Base-by-base conservation (phyloP, 1,140 invertebrate species). In the Archegozetes longisetosus region DNA sequence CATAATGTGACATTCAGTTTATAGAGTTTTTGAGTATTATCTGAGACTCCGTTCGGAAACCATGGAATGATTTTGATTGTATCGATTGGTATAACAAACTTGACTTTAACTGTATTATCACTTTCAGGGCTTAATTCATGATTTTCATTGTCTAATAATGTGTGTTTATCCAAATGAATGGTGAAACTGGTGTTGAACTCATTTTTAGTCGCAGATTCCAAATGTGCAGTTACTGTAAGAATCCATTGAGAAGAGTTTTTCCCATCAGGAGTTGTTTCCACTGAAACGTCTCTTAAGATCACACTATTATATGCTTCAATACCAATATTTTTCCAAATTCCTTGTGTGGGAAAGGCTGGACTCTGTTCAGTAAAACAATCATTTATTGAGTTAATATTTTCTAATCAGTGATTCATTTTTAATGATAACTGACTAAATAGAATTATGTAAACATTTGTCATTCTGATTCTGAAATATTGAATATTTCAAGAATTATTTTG, bases 341-440 rank as follows among this genome's bases (percentile, higher is more conserved):
- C 93, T 62, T 86, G 77, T 1, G 88, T 91, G 0, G 93, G 90
- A 64, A 93, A 89, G 0, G 91, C 86, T n/a, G 91, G 89, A 89
- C 24, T 22, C 23, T 20, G 9, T 51, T 20, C n/a, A n/a, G n/a
- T n/a, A n/a, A n/a, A n/a, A n/a, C n/a, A n/a, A n/a, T n/a, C n/a
- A n/a, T n/a, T n/a, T n/a, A n/a, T n/a, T n/a, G n/a, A n/a, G n/a
- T n/a, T n/a, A n/a, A n/a, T n/a, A n/a, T n/a, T n/a, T n/a, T n/a
- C n/a, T n/a, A n/a, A n/a, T n/a, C n/a, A n/a, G n/a, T n/a, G n/a
- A n/a, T n/a, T n/a, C n/a, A n/a, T n/a, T n/a, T n/a, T n/a, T n/a
- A n/a, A n/a, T n/a, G n/a, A n/a, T n/a, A n/a, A n/a, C n/a, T n/a
- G n/a, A n/a, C 20, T 51, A 4, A 51, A 12, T n/a, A 20, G 6